Evolutionary conservation across 2,888 invertebrate genomes (phyloP).

Genomic region (Lacanobia oleracea): DNA sequence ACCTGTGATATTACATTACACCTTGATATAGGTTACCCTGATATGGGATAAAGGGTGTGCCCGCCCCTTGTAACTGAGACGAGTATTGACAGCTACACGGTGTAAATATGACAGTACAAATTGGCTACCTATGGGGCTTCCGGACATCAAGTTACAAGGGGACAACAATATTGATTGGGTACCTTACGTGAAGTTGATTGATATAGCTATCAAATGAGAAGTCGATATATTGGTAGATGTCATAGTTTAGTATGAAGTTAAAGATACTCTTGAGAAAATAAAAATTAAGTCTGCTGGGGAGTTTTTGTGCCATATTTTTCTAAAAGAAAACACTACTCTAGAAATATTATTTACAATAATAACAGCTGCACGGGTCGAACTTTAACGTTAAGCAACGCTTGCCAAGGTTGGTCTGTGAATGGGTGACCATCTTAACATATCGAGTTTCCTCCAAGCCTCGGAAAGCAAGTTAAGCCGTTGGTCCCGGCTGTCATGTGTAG

Average conservation of each 20-base stretch:
- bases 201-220: background rate
- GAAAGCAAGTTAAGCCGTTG: no score
- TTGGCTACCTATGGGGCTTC: constrained; percentile 57
- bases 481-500: no score
- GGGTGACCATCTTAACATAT: no score
- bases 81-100: constrained; percentile 49
- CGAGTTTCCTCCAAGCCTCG: no score
- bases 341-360: no score
- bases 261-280: background rate
- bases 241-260: background rate
- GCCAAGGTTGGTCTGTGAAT: no score
- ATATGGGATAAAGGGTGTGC: constrained; percentile 18
- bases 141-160: constrained; percentile 54
- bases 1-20: background rate
- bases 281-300: background rate
- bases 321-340: no score
- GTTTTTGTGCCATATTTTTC: no score
- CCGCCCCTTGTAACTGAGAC: constrained; percentile 46
- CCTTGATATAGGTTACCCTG: constrained; percentile 25
- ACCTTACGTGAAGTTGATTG: constrained; percentile 27
- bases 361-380: no score
- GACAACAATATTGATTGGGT: constrained; percentile 47
- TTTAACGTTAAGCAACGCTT: no score
- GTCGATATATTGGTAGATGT: background rate
- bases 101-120: constrained; percentile 65